These are phyloP conservation scores for Parelbella ahira DNA, from an alignment of 2,888 invertebrate genomes.

Conservation along the genomic window DNA sequence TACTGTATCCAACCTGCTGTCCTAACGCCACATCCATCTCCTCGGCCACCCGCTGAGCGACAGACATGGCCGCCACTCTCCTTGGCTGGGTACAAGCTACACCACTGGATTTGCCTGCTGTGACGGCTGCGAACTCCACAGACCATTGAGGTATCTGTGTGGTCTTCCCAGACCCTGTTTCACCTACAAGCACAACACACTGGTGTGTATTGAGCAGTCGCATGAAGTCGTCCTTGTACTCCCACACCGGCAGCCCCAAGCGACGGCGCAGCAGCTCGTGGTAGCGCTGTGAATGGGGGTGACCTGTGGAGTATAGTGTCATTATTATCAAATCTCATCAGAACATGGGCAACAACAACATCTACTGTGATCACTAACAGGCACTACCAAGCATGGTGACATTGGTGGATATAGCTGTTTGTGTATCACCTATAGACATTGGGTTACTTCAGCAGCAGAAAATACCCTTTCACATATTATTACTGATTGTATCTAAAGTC, in stretches of 20 bases:
- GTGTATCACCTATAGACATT: too few relatives aligned
- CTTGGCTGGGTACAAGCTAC: conserved; percentile 99
- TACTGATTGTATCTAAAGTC: too few relatives aligned
- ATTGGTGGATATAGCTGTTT: too few relatives aligned
- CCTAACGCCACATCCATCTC: conserved; percentile 99
- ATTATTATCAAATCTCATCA: too few relatives aligned
- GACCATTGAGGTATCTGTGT: conserved; percentile 96
- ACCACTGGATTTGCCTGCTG: conserved; percentile 58
- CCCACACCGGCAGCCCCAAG: conserved; percentile 97
- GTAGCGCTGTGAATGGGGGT: conserved; percentile 93
- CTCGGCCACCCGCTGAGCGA: conserved; percentile 98
- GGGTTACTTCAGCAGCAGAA: too few relatives aligned
- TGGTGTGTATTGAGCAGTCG: conserved; percentile 95
- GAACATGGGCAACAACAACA: too few relatives aligned
- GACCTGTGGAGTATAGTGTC: conserved; percentile 58
- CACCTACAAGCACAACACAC: conserved; percentile 97
- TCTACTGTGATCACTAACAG: too few relatives aligned
- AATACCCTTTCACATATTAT: too few relatives aligned
- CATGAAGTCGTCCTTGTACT: conserved; percentile 98
- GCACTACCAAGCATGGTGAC: too few relatives aligned
- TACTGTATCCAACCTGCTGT: conserved; percentile 82
- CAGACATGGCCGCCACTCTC: conserved; percentile 99
- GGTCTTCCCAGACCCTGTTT: conserved; percentile 99
- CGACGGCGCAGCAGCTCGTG: conserved; percentile 94
- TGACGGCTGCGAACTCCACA: conserved; percentile 64